Evolutionary conservation across 2,888 invertebrate species (phyloP).

Genomic region (Alviniconcha strummeri): DNA sequence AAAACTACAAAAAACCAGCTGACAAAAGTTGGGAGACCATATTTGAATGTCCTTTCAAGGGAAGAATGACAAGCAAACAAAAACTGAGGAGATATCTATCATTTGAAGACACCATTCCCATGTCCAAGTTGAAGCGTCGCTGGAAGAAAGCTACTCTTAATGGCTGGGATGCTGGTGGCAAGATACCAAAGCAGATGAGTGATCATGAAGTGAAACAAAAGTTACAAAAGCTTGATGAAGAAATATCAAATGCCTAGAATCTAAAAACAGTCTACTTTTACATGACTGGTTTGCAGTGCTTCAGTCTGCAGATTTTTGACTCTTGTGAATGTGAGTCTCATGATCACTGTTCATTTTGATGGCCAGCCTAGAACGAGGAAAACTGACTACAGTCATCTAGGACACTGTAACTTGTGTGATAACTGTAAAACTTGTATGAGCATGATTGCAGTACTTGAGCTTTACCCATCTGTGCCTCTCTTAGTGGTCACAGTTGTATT

Average conservation of each 20-base stretch:
- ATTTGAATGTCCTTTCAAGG: slow-evolving; percentile 49
- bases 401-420: too few species aligned
- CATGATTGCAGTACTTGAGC: too few species aligned
- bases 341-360: too few species aligned
- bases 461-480: too few species aligned
- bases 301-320: too few species aligned
- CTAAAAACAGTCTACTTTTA: too few species aligned
- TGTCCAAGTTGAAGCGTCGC: slow-evolving; percentile 51
- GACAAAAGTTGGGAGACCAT: slow-evolving; percentile 60
- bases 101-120: slow-evolving; percentile 51
- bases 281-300: too few species aligned
- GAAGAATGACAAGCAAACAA: slow-evolving; percentile 42
- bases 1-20: slow-evolving; percentile 56
- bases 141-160: slow-evolving; percentile 53
- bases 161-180: slow-evolving; percentile 52
- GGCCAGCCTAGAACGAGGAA: too few species aligned
- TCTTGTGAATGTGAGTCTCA: too few species aligned
- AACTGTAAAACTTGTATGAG: too few species aligned
- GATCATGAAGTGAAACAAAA: slow-evolving; percentile 45
- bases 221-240: neutral
- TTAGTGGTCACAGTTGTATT: too few species aligned
- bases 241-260: neutral
- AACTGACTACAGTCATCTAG: too few species aligned
- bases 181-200: slow-evolving; percentile 33
- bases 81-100: slow-evolving; percentile 46